Base-by-base conservation (phyloP, 2,888 invertebrate species). In the Thera britannica region DNA sequence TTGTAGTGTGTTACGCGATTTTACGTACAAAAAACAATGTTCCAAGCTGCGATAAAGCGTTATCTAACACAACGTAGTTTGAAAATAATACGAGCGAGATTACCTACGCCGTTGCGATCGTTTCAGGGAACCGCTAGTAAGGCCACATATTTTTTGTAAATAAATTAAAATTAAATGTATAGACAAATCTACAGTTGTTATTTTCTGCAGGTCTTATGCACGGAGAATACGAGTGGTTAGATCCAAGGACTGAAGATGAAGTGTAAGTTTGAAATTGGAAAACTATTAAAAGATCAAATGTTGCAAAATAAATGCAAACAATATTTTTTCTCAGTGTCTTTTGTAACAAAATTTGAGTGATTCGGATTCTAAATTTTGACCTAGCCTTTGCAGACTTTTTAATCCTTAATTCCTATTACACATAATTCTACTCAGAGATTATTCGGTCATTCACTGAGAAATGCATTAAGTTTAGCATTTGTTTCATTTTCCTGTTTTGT, bases 151-250 rank as follows among this genome's bases (percentile, higher is more conserved):
- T 54, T 55, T 57, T 62, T 41, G 44, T 7, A 52, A 6, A 2
- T 55, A 55, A 36, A n/a, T 66, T 57, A 72, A 68, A 72, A 71
- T 72, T 36, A 48, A 35, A 34, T 23, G 67, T 54, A 56, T 62
- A 11, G 4, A 2, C 23, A 54, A n/a, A 4, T 58, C 63, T 72
- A 57, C 58, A 71, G 70, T 72, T 72, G 12, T 52, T 74, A 2
- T 65, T 44, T 75, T 65, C 71, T 93, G 92, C 79, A 96, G 96
- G 81, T 74, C 79, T 94, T 72, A 83, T 77, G 63, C 97, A 97
- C 82, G 97, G 97, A n/a, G 97, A 97, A 91, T 98, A 96, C 87
- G 99, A 99, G 93, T 97, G 96, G 96, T 95, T 98, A 89, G 98
- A 99, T 87, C 98, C 99, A 3, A 97, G 97, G 88, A 96, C 97